These are phyloP conservation scores for Toxonevra muliebris DNA, from an alignment of 2,888 invertebrate genomes.

Conservation along the genomic window DNA sequence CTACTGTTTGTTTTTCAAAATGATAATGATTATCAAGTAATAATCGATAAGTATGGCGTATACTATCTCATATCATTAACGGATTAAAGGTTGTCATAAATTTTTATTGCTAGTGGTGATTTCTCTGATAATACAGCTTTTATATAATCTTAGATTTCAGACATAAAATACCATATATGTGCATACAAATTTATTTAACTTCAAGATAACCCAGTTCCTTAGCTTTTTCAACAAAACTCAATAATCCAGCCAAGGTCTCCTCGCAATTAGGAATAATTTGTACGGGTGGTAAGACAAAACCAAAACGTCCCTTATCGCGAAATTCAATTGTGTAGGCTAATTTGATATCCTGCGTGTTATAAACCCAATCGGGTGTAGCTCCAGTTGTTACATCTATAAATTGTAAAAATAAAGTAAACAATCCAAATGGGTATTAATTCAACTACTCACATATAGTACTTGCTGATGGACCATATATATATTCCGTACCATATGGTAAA, in stretches of 20 bases:
- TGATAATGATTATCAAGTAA: too few relatives aligned
- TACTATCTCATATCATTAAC: too few relatives aligned
- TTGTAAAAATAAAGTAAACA: too few relatives aligned
- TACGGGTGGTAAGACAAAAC: slow-evolving; percentile 74
- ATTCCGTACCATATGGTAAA: slow-evolving; percentile 66
- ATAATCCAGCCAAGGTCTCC: slow-evolving; percentile 69
- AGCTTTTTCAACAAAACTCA: slow-evolving; percentile 67
- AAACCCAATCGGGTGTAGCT: slow-evolving; percentile 68
- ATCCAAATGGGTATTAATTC: slow-evolving; percentile 48
- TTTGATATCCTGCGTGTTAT: slow-evolving; percentile 65
- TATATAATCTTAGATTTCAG: too few relatives aligned
- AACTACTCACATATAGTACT: slow-evolving; percentile 68
- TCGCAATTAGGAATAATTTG: slow-evolving; percentile 72
- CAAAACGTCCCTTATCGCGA: slow-evolving; percentile 74
- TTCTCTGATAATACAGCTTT: too few relatives aligned
- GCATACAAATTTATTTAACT: too few relatives aligned
- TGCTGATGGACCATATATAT: slow-evolving; percentile 68
- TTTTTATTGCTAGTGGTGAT: too few relatives aligned
- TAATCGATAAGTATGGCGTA: too few relatives aligned
- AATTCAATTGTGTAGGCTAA: slow-evolving; percentile 70
- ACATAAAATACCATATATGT: too few relatives aligned
- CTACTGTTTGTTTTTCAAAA: too few relatives aligned
- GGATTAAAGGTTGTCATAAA: too few relatives aligned
- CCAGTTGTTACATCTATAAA: slow-evolving; percentile 65
- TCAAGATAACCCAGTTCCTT: slow-evolving; percentile 66